Base-by-base conservation (phyloP, 2,888 invertebrate genomes). In the Lasioglossum leucozonium region DNA sequence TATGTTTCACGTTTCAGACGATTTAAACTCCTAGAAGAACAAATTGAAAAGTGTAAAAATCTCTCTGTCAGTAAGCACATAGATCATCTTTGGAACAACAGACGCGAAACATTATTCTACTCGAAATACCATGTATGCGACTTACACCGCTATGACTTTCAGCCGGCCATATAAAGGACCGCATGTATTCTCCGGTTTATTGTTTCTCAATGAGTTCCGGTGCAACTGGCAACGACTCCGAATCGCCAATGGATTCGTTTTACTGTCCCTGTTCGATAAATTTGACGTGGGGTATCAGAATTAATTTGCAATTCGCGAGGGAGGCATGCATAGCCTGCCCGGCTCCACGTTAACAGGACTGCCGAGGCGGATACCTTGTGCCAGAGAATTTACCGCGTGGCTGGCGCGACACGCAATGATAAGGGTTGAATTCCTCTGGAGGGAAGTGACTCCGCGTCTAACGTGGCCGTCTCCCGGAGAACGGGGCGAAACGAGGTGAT, bases 331-430 rank as follows among this genome's bases (percentile, higher is more conserved):
- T 11, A 13, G 16, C 16, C 0, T 0, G 26, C 30, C 34, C 4
- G 65, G 65, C 34, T 10, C 37, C 37, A 22, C 67, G 67, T 67
- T 67, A 30, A 5, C 55, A 55, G 11, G 58, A 30, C 37, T 40
- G 40, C 11, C 58, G 40, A 26, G n/a, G 42, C 26, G 4, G 77
- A 72, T 58, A 71, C 55, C 58, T 71, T 30, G 40, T 37, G 55
- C 37, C 30, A 22, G 40, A 42, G 51, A 72, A 71, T 42, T 22
- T 62, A 18, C 16, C 58, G 44, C 65, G 79, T 47, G n/a, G 44
- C 42, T 11, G n/a, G 30, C 30, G 30, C 37, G 47, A 37, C 79
- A 81, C 62, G 81, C 79, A n/a, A 81, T 26, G 72, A 72, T 72
- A 79, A 51, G 67, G 62, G 47, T 34, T 42, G 71, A 74, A 51